phyloP scores from a whole-genome alignment of 92 coral and sea anemone genomes.

The Phenganax subtilis region DNA sequence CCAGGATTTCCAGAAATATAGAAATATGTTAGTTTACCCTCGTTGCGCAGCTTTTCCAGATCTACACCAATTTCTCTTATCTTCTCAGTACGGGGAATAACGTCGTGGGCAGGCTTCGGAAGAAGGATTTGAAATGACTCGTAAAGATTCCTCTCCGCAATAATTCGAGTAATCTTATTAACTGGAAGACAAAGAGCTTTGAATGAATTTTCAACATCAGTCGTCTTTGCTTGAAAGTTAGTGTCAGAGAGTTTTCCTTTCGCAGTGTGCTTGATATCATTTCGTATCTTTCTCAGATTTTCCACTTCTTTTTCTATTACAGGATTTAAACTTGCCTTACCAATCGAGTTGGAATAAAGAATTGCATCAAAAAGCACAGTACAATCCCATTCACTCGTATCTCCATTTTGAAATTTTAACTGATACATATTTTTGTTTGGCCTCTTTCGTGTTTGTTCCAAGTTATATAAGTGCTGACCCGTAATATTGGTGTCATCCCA shows the following conservation, averaged over 20 bases:
- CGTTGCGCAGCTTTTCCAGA: neutral
- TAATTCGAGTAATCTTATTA: neutral
- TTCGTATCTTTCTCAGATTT: neutral
- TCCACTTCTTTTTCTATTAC: neutral
- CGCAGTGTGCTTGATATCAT: neutral
- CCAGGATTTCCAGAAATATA: neutral
- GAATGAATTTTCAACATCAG: constrained; percentile 2
- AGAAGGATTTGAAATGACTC: constrained; percentile 8
- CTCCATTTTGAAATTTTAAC: no score
- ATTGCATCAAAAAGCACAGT: no score
- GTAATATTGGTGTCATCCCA: constrained; percentile 27
- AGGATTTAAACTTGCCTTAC: neutral
- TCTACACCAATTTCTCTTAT: neutral
- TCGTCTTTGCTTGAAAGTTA: neutral
- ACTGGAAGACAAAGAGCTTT: neutral
- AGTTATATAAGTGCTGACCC: no score
- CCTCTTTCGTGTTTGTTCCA: neutral
- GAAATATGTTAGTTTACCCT: neutral
- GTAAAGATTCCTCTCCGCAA: neutral
- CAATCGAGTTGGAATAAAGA: neutral
- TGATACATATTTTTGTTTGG: neutral
- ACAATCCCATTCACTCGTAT: no score
- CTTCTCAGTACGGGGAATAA: neutral
- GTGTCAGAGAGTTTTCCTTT: neutral
- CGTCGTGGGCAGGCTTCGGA: constrained; percentile 13